Conservation (phyloP, 2,888 invertebrate species). For the Carpatolechia fugitivella region DNA sequence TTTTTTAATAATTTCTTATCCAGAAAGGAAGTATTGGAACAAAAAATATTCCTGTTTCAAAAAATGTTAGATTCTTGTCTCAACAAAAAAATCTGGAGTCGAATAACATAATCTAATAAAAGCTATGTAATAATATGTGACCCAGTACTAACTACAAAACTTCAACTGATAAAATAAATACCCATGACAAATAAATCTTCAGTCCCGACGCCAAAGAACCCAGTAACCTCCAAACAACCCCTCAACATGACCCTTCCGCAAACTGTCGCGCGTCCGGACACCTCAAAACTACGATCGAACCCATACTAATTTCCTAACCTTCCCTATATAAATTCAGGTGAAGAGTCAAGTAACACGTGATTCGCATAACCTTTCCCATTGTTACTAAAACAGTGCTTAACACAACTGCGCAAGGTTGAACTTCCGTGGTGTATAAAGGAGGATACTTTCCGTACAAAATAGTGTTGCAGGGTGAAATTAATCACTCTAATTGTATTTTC, state of each 20-base stretch:
- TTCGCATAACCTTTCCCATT: slow-evolving; percentile 38
- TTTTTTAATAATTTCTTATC: too few relatives aligned
- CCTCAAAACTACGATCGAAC: slow-evolving; percentile 21
- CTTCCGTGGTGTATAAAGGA: neutral
- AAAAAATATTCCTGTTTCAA: too few relatives aligned
- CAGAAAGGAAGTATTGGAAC: too few relatives aligned
- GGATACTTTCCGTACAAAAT: slow-evolving; percentile 51
- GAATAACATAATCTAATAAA: too few relatives aligned
- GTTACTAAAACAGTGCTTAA: slow-evolving; percentile 14
- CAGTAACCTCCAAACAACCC: too few relatives aligned
- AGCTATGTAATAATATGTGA: too few relatives aligned
- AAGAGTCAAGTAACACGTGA: slow-evolving; percentile 50
- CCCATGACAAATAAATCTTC: too few relatives aligned
- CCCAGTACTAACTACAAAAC: too few relatives aligned
- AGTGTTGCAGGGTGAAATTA: slow-evolving; percentile 64
- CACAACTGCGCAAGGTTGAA: neutral
- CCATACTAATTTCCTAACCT: slow-evolving; percentile 40
- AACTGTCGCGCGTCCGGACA: slow-evolving; percentile 1
- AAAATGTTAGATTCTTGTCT: too few relatives aligned
- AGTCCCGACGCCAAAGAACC: too few relatives aligned
- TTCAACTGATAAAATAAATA: too few relatives aligned
- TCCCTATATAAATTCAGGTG: slow-evolving; percentile 43
- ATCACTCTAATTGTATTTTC: slow-evolving; percentile 71
- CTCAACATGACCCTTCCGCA: neutral
- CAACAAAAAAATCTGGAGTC: too few relatives aligned